These are phyloP conservation scores for Rhinogobius similis DNA, from an alignment of 2,113 vertebrate genomes.

Conservation along the genomic window DNA sequence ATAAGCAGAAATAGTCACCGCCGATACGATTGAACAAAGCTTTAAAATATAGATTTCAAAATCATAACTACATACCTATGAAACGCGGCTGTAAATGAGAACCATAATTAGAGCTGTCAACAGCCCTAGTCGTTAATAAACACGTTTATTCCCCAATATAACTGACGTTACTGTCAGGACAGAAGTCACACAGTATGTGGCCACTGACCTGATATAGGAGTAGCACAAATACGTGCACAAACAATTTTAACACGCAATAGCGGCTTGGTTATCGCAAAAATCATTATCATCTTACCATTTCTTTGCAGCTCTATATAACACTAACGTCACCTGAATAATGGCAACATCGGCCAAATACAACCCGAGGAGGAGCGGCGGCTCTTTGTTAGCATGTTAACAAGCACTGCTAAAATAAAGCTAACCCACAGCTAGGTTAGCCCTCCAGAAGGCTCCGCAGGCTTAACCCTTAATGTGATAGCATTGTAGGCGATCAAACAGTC, in stretches of 20 bases:
- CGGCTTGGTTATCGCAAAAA: not conserved
- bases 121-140: not conserved
- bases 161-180: not conserved
- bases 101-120: not conserved
- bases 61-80: not conserved
- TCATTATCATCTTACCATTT: not conserved
- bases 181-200: not conserved
- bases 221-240: not conserved
- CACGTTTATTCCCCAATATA: not conserved
- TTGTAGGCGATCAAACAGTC: not conserved
- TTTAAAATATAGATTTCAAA: not conserved
- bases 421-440: constrained; percentile 46
- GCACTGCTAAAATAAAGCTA: constrained; percentile 48
- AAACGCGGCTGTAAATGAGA: not conserved
- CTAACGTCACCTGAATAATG: constrained; percentile 16
- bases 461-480: not conserved
- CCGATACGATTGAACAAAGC: not conserved
- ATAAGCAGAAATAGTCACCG: not conserved
- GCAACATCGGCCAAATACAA: constrained; percentile 47
- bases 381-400: constrained; percentile 74
- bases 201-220: not conserved
- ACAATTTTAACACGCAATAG: not conserved
- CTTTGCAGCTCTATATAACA: constrained; percentile 7
- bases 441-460: constrained; percentile 13
- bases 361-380: constrained; percentile 58